Evolutionary conservation across 1,140 invertebrate genomes (phyloP).

Genomic region (Lepidurus apus): DNA sequence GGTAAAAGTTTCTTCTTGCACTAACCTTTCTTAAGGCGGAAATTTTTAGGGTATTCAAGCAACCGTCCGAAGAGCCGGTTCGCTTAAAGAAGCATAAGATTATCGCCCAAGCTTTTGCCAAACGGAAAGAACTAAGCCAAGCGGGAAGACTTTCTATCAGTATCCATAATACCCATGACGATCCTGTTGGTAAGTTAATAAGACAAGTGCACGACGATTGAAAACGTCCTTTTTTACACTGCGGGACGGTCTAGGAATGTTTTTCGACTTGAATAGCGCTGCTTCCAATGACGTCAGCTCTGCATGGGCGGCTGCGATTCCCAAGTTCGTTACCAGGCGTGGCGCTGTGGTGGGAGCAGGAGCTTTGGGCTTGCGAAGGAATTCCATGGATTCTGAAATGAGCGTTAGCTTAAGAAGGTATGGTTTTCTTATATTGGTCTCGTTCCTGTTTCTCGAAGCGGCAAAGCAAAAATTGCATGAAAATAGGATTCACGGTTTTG

Average conservation of each 20-base stretch:
- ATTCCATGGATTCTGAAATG: constrained; percentile 69
- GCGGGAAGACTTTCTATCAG: constrained; percentile 78
- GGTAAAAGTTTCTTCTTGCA: constrained; percentile 50
- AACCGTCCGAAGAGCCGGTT: constrained; percentile 43
- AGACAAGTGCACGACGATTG: not conserved
- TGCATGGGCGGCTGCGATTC: constrained; percentile 80
- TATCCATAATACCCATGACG: constrained; percentile 74
- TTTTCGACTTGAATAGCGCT: constrained; percentile 74
- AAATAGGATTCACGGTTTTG: not conserved
- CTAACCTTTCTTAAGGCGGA: constrained; percentile 35
- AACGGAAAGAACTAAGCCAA: constrained; percentile 75
- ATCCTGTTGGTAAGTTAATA: constrained; percentile 66
- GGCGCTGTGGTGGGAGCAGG: constrained; percentile 54
- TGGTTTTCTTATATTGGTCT: not conserved
- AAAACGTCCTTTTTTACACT: not conserved
- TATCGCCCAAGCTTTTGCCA: constrained; percentile 82
- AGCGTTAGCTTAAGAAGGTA: constrained; percentile 51
- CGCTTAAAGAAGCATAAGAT: constrained; percentile 79
- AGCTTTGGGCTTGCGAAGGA: constrained; percentile 52
- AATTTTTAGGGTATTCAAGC: constrained; percentile 39
- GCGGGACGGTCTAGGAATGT: constrained; percentile 51
- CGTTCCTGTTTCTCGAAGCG: not conserved
- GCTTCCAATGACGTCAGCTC: constrained; percentile 66
- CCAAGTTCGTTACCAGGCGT: constrained; percentile 72
- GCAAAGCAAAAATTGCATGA: constrained; percentile 9